Evolutionary conservation across 2,888 invertebrate species (phyloP), one percentile per base, ranked within the genome.

Genomic region (Apodemia zela): DNA sequence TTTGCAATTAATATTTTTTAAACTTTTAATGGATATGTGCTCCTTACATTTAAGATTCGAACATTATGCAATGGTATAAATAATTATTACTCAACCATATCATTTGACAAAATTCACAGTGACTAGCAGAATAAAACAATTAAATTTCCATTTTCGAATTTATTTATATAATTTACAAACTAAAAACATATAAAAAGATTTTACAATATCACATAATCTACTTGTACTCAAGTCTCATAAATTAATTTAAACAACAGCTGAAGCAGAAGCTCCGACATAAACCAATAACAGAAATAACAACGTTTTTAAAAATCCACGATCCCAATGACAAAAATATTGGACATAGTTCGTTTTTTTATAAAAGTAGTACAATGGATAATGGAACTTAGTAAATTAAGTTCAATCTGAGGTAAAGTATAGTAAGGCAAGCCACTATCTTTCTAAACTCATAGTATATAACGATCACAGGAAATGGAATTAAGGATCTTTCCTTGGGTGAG

Each of bases 161-260:
- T 73, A 81, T 78, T 78, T 78, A 80, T 80, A 81, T 75, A 77
- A 81, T 80, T 79, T 86, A 88, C 79, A 85, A 88, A 85, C 75
- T 85, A 89, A 85, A 89, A 88, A 88, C 74, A 76, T 85, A 86
- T 82, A 86, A 86, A 86, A 86, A 78, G 72, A 79, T 86, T 85
- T 77, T 85, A 82, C 82, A 85, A 84, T 87, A 88, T 88, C 88
- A 89, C 89, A 87, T 82, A 33, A 35, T 78, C 78, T 42, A 63
- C 65, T 80, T 77, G 77, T 80, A 79, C 80, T 83, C 84, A 83
- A 84, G 80, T 84, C 86, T 86, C 82, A 87, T 87, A 86, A 86
- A 84, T 88, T 84, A 87, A 81, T 75, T 71, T 72, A 72, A 65
- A 66, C 66, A 68, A 72, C 72, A 70, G 67, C 10, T 29, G 67